Conservation (phyloP, 2,888 invertebrate species). For the Drosophila vallismaia region DNA sequence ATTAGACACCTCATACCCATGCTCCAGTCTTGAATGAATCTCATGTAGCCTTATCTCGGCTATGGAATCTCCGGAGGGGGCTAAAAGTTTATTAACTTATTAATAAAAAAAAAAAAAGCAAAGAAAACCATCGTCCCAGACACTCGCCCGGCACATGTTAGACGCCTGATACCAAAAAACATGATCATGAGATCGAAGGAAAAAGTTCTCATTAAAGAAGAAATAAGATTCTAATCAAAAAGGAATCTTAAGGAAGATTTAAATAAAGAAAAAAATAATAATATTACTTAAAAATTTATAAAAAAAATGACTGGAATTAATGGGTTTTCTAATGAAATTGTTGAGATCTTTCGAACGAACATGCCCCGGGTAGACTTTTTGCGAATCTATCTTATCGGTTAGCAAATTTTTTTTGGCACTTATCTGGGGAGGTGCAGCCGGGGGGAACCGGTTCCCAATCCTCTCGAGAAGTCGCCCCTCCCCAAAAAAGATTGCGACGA, state of each 20-base stretch:
- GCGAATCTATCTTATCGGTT: slow-evolving; percentile 51
- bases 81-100: slow-evolving; percentile 41
- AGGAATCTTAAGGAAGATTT: neutral
- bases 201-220: slow-evolving; percentile 5
- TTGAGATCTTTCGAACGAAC: neutral
- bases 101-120: slow-evolving; percentile 15
- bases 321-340: too few relatives aligned
- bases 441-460: slow-evolving; percentile 41
- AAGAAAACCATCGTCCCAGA: slow-evolving; percentile 49
- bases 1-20: slow-evolving; percentile 34
- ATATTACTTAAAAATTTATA: neutral
- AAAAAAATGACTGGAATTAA: too few relatives aligned
- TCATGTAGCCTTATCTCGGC: slow-evolving; percentile 43
- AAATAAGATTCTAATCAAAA: neutral
- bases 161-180: slow-evolving; percentile 62
- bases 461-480: slow-evolving; percentile 8
- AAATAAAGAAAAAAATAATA: neutral
- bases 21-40: slow-evolving; percentile 34
- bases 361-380: slow-evolving; percentile 4
- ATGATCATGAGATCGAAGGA: slow-evolving; percentile 7
- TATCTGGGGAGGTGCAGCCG: slow-evolving; percentile 42
- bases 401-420: slow-evolving; percentile 41
- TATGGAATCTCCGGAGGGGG: slow-evolving; percentile 10
- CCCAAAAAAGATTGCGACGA: slow-evolving; percentile 2
- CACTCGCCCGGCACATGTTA: slow-evolving; percentile 67